Evolutionary conservation across 2,113 vertebrate species (phyloP).

Genomic region (Aphyosemion australe): DNA sequence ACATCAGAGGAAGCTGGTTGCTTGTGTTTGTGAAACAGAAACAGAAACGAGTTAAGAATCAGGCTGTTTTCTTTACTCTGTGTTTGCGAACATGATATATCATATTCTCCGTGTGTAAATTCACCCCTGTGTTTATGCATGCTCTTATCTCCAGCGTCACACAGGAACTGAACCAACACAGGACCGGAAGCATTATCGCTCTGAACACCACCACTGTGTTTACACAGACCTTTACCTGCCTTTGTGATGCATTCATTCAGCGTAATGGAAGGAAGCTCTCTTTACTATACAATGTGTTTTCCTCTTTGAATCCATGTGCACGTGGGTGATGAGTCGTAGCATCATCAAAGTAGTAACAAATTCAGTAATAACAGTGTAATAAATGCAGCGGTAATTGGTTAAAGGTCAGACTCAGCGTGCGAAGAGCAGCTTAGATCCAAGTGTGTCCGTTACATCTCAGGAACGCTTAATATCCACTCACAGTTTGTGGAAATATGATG

Average conservation of each 20-base stretch:
- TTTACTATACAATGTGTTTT: conserved; percentile 24
- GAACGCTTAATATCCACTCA: too few species aligned
- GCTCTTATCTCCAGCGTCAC: conserved; percentile 66
- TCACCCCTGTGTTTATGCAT: conserved; percentile 31
- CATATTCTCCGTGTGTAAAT: conserved; percentile 31
- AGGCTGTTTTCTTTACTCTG: conserved; percentile 16
- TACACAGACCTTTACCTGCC: conserved; percentile 50
- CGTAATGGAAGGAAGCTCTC: conserved; percentile 40
- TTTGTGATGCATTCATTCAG: conserved; percentile 41
- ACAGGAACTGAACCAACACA: conserved; percentile 72
- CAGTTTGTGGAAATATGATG: too few species aligned
- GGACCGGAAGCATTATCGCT: conserved; percentile 68
- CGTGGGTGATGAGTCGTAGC: conserved; percentile 1
- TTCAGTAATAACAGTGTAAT: conserved; percentile 18
- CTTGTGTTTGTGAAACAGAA: conserved; percentile 6
- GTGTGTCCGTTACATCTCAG: too few species aligned
- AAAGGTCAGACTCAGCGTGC: conserved; percentile 29
- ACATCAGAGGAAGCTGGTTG: conserved; percentile 8
- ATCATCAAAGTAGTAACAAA: conserved; percentile 18
- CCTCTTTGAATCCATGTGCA: conserved; percentile 19
- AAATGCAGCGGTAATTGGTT: conserved; percentile 31
- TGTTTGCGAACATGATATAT: conserved; percentile 26
- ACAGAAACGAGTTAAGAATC: conserved; percentile 6
- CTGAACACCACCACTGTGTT: conserved; percentile 59
- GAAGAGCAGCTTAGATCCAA: not conserved